phyloP scores from a whole-genome alignment of 1,140 invertebrate species.

The Euura lappo region DNA sequence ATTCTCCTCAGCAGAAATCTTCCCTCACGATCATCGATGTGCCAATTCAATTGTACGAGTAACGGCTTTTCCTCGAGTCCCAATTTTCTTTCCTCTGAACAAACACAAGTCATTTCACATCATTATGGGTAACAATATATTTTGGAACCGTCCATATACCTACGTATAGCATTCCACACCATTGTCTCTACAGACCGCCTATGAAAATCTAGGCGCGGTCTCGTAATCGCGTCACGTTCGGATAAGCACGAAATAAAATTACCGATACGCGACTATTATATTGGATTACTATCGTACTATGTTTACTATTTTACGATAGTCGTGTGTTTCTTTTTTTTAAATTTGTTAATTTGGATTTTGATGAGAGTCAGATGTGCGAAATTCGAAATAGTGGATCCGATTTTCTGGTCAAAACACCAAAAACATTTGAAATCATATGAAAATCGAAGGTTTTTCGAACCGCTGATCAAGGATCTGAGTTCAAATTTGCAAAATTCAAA shows the following conservation, averaged over 20 bases:
- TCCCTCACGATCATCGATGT: constrained; percentile 96
- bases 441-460: too few relatives aligned
- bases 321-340: too few relatives aligned
- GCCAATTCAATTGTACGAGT: constrained; percentile 98
- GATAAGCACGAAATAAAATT: not conserved
- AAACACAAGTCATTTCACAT: not conserved
- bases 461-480: too few relatives aligned
- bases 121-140: too few relatives aligned
- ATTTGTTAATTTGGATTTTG: too few relatives aligned
- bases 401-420: too few relatives aligned
- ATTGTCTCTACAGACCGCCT: not conserved
- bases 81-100: constrained; percentile 87
- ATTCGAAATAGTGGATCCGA: too few relatives aligned
- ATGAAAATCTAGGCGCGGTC: not conserved
- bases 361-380: too few relatives aligned
- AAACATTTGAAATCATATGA: too few relatives aligned
- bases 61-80: constrained; percentile 92
- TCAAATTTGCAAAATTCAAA: too few relatives aligned
- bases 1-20: constrained; percentile 92
- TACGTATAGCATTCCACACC: too few relatives aligned
- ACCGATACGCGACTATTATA: not conserved
- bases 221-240: not conserved
- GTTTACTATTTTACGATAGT: not conserved
- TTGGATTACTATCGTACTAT: not conserved
- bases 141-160: too few relatives aligned